Evolutionary conservation across 2,888 invertebrate species (phyloP).

Genomic region (Drosophila yooni): DNA sequence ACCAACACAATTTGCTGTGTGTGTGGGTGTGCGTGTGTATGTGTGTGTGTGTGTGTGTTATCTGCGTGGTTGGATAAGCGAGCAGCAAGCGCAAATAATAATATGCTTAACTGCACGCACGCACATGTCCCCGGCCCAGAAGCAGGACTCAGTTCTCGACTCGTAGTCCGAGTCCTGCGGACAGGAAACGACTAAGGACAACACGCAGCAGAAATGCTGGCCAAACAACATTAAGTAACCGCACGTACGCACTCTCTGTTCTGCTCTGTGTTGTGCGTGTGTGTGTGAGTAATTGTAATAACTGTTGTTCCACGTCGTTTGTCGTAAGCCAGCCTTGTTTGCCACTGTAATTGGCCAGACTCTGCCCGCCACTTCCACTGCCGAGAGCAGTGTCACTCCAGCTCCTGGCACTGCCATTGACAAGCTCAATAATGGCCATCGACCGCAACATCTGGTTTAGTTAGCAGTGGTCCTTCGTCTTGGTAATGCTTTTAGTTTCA

Average conservation of each 20-base stretch:
- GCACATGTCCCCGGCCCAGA: slow-evolving; percentile 40
- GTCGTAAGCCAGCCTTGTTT: slow-evolving; percentile 56
- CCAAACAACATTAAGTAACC: slow-evolving; percentile 75
- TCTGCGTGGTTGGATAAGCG: slow-evolving; percentile 47
- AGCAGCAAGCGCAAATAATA: slow-evolving; percentile 77
- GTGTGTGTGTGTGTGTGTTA: slow-evolving; percentile 15
- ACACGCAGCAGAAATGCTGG: slow-evolving; percentile 67
- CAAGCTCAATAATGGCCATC: slow-evolving; percentile 76
- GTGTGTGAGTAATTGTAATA: slow-evolving; percentile 65
- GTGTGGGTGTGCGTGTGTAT: background rate
- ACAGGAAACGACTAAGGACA: slow-evolving; percentile 58
- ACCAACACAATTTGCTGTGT: slow-evolving; percentile 49
- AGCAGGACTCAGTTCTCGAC: slow-evolving; percentile 6
- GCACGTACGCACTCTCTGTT: slow-evolving; percentile 56
- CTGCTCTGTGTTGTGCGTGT: background rate
- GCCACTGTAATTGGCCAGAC: slow-evolving; percentile 74
- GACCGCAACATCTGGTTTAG: slow-evolving; percentile 77
- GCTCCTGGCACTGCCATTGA: slow-evolving; percentile 58
- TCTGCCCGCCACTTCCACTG: slow-evolving; percentile 17
- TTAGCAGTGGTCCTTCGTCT: slow-evolving; percentile 29
- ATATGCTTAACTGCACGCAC: slow-evolving; percentile 74
- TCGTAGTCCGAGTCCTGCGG: slow-evolving; percentile 17
- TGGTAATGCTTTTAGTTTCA: slow-evolving; percentile 38
- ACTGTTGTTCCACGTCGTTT: slow-evolving; percentile 68
- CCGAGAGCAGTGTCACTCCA: background rate